Conservation (phyloP, 2,888 invertebrate species). For the Sesia bembeciformis region DNA sequence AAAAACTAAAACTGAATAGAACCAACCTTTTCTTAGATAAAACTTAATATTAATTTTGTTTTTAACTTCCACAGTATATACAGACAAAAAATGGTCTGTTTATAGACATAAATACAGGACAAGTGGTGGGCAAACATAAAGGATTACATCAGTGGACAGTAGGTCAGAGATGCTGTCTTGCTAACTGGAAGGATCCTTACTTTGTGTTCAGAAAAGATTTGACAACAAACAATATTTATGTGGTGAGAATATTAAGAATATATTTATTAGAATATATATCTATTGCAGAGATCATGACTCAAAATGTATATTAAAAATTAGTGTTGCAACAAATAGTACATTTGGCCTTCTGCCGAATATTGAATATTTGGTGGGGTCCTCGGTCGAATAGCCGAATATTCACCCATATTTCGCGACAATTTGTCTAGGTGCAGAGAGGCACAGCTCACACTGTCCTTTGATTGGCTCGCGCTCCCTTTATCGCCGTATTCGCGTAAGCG, state of each 20-base stretch:
- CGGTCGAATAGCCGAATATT: no score
- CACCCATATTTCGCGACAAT: no score
- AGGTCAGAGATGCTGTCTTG: constrained; percentile 87
- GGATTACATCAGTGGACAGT: constrained; percentile 96
- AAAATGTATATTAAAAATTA: background rate
- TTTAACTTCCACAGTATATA: constrained; percentile 79
- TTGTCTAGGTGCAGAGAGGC: no score
- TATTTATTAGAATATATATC: background rate
- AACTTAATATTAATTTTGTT: background rate
- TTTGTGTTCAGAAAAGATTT: constrained; percentile 84
- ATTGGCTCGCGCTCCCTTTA: no score
- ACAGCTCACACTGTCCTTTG: no score
- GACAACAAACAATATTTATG: constrained; percentile 82
- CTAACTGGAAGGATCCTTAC: constrained; percentile 77
- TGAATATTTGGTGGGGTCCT: no score
- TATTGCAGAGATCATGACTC: background rate
- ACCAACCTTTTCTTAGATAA: background rate
- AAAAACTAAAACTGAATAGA: background rate
- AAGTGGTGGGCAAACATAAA: constrained; percentile 84
- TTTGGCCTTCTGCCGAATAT: no score
- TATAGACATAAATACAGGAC: constrained; percentile 86
- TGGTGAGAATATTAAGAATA: constrained; percentile 68
- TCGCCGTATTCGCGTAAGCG: no score
- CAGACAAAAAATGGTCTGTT: constrained; percentile 84
- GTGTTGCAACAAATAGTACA: background rate